Base-by-base conservation (phyloP, 1,140 invertebrate species). In the Ylistrum balloti region DNA sequence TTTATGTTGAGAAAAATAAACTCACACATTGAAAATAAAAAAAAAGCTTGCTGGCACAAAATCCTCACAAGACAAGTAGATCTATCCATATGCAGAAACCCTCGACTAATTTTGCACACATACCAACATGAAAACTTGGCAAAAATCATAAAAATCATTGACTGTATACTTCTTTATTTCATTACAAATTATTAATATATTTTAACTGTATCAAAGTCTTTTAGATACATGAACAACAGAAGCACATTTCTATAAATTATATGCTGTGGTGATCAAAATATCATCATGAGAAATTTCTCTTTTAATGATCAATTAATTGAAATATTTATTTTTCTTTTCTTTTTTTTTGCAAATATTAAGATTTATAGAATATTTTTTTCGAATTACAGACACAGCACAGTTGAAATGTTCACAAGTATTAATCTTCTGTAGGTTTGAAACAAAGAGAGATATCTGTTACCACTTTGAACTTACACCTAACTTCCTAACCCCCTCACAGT, bases 401-500 rank as follows among this genome's bases (percentile, higher is more conserved):
- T 87, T 89, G 45, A 48, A 48, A 48, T 33, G 28, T 15, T 34
- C n/a, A 48, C 45, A 56, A 28, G 41, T 90, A 88, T 85, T 33
- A 32, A 85, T 45, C 45, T 33, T 38, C 48, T 56, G 33, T 38
- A 38, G 35, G 35, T 35, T 32, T n/a, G 32, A 90, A 33, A 85
- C 32, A 88, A 90, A 28, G 85, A 28, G 85, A 22, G 85, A 33
- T 38, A 86, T 56, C 32, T 33, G 34, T 86, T 87, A 28, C 22
- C 22, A 74, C 56, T 28, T 74, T 38, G 5, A 38, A 38, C 5
- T 74, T 28, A 74, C 56, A 74, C 9, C 17, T 74, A 74, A 17
- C 22, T 9, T 48, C 48, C 38, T 33, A 41, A 34, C 33, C 86
- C 87, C 33, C 93, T 92, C 93, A 93, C 93, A 91, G 90, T 92